Conservation (phyloP, 2,113 vertebrate species). For the Glaucidium brasilianum region DNA sequence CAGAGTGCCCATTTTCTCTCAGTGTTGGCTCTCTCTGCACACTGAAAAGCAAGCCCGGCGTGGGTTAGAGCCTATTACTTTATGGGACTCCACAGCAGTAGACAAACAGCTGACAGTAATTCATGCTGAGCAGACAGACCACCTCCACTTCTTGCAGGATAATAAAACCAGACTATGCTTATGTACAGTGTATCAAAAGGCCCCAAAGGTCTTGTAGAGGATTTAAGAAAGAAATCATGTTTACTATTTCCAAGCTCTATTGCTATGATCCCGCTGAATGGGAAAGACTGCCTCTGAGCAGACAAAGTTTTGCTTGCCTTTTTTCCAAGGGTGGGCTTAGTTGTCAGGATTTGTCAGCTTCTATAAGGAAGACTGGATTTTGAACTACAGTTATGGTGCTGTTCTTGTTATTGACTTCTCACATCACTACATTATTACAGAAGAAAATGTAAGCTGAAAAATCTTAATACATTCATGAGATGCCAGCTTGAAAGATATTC, state of each 20-base stretch:
- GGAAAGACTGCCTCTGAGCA: background rate
- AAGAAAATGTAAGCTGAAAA: background rate
- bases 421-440: background rate
- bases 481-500: background rate
- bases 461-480: background rate
- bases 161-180: background rate
- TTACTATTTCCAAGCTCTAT: background rate
- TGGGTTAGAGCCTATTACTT: background rate
- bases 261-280: background rate
- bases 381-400: background rate
- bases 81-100: background rate
- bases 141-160: constrained; percentile 68
- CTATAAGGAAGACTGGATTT: background rate
- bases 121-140: constrained; percentile 56
- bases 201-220: background rate
- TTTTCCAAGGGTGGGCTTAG: background rate
- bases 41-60: background rate
- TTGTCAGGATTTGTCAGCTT: background rate
- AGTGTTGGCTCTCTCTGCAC: background rate
- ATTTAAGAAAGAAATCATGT: background rate
- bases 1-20: background rate
- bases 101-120: constrained; percentile 63
- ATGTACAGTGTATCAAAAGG: background rate
- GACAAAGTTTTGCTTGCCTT: background rate
- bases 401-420: background rate